Percentiles rank a stretch among this genome's conserved stretches.
phyloP scores from a whole-genome alignment of 2,797 vertebrate genomes.

The Acanthurus leucopareius region DNA sequence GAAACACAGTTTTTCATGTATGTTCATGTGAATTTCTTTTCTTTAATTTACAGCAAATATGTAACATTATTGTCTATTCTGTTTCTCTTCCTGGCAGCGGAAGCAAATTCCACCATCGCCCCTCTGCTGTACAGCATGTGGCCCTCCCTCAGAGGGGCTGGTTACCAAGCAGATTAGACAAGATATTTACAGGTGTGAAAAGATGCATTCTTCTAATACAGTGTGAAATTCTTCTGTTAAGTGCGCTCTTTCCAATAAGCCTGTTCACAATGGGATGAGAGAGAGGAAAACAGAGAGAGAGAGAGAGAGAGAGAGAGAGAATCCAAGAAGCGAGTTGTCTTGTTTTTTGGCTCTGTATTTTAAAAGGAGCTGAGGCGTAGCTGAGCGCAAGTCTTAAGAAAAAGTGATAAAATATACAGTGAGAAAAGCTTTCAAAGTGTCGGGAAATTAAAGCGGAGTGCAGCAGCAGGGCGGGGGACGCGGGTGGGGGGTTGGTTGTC shows the following conservation, averaged over 20 bases:
- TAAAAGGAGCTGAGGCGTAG: slow-evolving; percentile 87
- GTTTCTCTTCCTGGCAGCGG: slow-evolving; percentile 66
- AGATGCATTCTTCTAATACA: slow-evolving; percentile 90
- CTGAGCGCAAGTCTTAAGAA: slow-evolving; percentile 89
- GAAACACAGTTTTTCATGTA: neutral
- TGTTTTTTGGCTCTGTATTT: slow-evolving; percentile 89
- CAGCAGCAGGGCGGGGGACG: slow-evolving; percentile 81
- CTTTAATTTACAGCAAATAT: slow-evolving; percentile 25
- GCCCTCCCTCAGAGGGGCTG: slow-evolving; percentile 80
- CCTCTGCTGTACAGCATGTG: slow-evolving; percentile 80
- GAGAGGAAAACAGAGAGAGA: slow-evolving; percentile 34
- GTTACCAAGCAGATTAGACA: slow-evolving; percentile 85
- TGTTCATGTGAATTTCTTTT: neutral
- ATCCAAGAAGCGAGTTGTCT: slow-evolving; percentile 84
- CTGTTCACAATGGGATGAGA: slow-evolving; percentile 81
- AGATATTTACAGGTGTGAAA: slow-evolving; percentile 91
- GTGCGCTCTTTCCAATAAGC: slow-evolving; percentile 84
- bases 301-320: slow-evolving; percentile 62
- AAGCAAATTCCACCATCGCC: slow-evolving; percentile 69
- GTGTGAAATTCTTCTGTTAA: slow-evolving; percentile 90
- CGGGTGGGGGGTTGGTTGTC: slow-evolving; percentile 60
- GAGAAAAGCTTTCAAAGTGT: slow-evolving; percentile 91
- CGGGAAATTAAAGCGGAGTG: slow-evolving; percentile 85
- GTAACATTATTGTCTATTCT: slow-evolving; percentile 49
- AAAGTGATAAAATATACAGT: slow-evolving; percentile 93